Evolutionary conservation across 37 sponge, comb jelly and placozoan genomes (phyloP).

Genomic region (Spongia lamella): DNA sequence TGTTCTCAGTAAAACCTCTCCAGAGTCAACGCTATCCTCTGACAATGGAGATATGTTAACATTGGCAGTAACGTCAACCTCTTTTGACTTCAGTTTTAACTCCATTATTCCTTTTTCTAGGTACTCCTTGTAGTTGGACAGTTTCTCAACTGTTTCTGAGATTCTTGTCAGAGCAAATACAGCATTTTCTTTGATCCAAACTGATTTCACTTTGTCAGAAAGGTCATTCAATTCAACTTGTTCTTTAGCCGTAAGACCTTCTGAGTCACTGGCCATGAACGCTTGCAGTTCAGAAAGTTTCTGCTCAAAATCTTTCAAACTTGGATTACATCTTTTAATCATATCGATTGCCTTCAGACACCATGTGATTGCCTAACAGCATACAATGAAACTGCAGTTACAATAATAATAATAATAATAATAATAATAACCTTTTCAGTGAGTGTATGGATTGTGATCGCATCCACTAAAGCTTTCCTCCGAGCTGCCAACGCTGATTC

Average conservation of each 20-base stretch:
- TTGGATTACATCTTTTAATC: too few species aligned
- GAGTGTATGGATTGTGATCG: constrained; percentile 47
- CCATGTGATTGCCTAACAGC: too few species aligned
- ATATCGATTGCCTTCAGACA: too few species aligned
- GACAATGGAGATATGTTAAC: too few species aligned
- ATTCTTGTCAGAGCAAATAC: constrained; percentile 65
- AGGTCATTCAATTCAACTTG: constrained; percentile 39
- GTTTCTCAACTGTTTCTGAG: constrained; percentile 49
- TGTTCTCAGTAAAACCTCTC: not conserved
- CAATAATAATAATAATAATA: too few species aligned
- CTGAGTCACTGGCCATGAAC: too few species aligned
- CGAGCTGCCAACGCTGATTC: constrained; percentile 10
- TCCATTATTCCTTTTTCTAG: constrained; percentile 36
- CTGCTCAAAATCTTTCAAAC: too few species aligned
- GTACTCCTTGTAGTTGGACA: constrained; percentile 17
- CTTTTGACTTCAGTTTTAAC: not conserved
- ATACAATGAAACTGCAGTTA: not conserved
- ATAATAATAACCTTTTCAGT: constrained; percentile 50
- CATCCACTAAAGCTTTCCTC: constrained; percentile 56
- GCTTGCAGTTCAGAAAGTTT: too few species aligned
- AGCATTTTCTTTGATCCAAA: constrained; percentile 49
- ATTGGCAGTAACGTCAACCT: too few species aligned
- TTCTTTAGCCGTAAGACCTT: constrained; percentile 29
- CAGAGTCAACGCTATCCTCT: not conserved
- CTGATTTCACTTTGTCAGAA: constrained; percentile 22